Evolutionary conservation across 1,140 invertebrate genomes (phyloP).

Genomic region (Cherax destructor): DNA sequence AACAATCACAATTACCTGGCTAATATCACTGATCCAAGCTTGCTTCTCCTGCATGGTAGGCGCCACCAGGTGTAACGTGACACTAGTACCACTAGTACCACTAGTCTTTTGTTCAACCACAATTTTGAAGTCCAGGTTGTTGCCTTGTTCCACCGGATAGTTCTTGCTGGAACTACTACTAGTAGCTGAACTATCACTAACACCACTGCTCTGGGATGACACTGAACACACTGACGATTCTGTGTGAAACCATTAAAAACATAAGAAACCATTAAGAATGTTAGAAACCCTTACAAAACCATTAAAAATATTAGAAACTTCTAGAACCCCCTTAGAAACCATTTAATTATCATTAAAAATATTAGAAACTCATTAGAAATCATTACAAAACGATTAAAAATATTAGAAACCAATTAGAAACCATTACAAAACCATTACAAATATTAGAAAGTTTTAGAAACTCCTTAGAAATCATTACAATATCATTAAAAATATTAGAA

Average conservation of each 20-base stretch:
- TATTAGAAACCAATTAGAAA: too few relatives aligned
- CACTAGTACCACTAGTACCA: constrained; percentile 77
- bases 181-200: constrained; percentile 77
- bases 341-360: too few relatives aligned
- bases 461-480: too few relatives aligned
- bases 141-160: constrained; percentile 79
- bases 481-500: too few relatives aligned
- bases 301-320: too few relatives aligned
- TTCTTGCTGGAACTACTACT: constrained; percentile 72
- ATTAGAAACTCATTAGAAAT: too few relatives aligned
- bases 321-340: too few relatives aligned
- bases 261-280: not conserved
- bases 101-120: constrained; percentile 82
- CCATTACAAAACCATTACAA: too few relatives aligned
- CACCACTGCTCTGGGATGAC: constrained; percentile 79
- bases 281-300: too few relatives aligned
- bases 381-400: too few relatives aligned
- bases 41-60: constrained; percentile 92
- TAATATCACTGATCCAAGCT: constrained; percentile 95
- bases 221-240: constrained; percentile 80
- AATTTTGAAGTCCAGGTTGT: constrained; percentile 91
- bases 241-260: too few relatives aligned
- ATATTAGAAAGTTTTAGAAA: too few relatives aligned
- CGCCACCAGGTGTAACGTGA: constrained; percentile 86
- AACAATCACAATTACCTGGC: constrained; percentile 78